Conservation (phyloP, 1,140 invertebrate genomes). For the Sycobia sp. region DNA sequence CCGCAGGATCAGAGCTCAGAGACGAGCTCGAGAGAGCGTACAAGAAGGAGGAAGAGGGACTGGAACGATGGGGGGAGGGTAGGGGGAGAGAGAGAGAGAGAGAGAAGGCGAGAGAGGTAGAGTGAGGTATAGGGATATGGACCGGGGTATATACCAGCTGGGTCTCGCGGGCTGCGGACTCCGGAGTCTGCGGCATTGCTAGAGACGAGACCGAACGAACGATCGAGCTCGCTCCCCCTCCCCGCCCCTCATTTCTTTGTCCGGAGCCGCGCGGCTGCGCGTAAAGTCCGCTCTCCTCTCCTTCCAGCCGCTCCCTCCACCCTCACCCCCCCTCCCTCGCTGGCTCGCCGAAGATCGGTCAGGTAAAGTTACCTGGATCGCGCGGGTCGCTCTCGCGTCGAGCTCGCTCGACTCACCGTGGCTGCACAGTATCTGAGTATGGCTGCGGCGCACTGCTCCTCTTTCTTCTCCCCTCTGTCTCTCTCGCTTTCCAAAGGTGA, state of each 20-base stretch:
- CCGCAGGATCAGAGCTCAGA: no score
- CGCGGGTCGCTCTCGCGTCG: not conserved
- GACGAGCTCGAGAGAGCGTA: not conserved
- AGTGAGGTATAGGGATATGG: not conserved
- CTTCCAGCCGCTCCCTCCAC: not conserved
- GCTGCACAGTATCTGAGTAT: no score
- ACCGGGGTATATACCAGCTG: conserved; percentile 27
- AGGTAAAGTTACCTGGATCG: conserved; percentile 30
- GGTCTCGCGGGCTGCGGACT: conserved; percentile 16
- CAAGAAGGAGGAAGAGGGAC: not conserved
- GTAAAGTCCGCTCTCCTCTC: conserved; percentile 7
- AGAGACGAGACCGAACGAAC: conserved; percentile 16
- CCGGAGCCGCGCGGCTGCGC: conserved; percentile 17
- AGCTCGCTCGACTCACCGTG: no score
- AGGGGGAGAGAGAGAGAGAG: not conserved
- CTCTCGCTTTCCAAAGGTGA: not conserved
- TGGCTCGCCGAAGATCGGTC: not conserved
- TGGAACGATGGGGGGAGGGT: not conserved
- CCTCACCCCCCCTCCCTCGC: not conserved
- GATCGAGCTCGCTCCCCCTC: no score
- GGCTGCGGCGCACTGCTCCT: no score
- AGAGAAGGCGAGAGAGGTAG: conserved; percentile 7
- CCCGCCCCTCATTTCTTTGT: conserved; percentile 32
- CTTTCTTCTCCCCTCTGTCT: not conserved
- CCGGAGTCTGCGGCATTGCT: not conserved